These are phyloP conservation scores for Scaptomyza tumidula DNA, from an alignment of 2,888 invertebrate species.

Conservation along the genomic window DNA sequence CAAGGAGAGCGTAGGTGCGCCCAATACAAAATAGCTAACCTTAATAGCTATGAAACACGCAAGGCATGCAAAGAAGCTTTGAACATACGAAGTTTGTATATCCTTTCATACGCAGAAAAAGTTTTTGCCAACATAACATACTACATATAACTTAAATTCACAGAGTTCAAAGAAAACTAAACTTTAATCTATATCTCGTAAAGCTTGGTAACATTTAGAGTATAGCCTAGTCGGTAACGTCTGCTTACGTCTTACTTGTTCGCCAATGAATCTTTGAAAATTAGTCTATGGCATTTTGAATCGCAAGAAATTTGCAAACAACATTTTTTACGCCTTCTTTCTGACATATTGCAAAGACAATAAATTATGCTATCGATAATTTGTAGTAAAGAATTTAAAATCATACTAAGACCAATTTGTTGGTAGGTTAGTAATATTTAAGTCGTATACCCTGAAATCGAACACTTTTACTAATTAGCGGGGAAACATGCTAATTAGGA, in stretches of 20 bases:
- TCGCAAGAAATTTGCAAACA: not conserved
- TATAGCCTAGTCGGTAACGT: no score
- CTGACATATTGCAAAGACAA: not conserved
- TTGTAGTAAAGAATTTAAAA: no score
- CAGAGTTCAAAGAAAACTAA: no score
- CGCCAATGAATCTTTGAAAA: no score
- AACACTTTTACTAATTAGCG: not conserved
- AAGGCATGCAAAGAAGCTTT: constrained; percentile 43
- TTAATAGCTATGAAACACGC: constrained; percentile 73
- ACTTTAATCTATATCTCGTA: no score
- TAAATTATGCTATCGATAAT: not conserved
- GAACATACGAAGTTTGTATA: constrained; percentile 10
- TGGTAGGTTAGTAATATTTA: not conserved
- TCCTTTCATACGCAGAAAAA: not conserved
- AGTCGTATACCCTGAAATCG: not conserved
- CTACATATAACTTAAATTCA: no score
- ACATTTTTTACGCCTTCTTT: not conserved
- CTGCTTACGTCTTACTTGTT: not conserved
- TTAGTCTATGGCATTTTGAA: no score
- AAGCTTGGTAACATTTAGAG: no score
- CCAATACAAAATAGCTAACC: constrained; percentile 31
- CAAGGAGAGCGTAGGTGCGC: constrained; percentile 51
- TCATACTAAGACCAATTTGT: not conserved
- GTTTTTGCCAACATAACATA: no score
- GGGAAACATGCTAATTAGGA: not conserved